These are phyloP conservation scores for Sweltsa coloradensis DNA, from an alignment of 1,140 invertebrate genomes.

Conservation along the genomic window DNA sequence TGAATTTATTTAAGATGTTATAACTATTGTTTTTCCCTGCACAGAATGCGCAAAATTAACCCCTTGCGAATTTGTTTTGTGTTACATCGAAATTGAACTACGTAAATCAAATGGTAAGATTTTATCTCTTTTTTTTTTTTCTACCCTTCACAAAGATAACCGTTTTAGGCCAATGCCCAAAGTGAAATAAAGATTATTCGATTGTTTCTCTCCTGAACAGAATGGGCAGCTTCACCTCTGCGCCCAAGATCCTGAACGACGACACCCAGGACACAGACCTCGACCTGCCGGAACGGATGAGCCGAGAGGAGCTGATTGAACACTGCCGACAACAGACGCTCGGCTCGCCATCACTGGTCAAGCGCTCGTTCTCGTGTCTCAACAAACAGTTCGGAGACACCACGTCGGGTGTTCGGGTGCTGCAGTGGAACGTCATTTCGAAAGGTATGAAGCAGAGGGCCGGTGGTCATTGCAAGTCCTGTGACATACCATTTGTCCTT, in stretches of 20 bases:
- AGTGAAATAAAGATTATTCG: too few relatives aligned
- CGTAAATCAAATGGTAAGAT: too few relatives aligned
- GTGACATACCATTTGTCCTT: too few relatives aligned
- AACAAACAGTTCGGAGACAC: constrained; percentile 7
- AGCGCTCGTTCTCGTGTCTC: constrained; percentile 27
- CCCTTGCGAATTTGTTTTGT: too few relatives aligned
- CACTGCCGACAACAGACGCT: constrained; percentile 35
- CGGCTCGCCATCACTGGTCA: constrained; percentile 30
- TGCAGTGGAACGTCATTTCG: constrained; percentile 33
- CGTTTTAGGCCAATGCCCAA: constrained; percentile 1
- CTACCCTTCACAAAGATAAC: not conserved
- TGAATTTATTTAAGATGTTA: too few relatives aligned
- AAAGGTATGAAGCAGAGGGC: constrained; percentile 29
- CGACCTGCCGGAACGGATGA: constrained; percentile 34
- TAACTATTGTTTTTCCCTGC: too few relatives aligned
- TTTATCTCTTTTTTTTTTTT: too few relatives aligned
- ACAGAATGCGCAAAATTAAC: too few relatives aligned
- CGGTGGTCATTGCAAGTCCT: too few relatives aligned
- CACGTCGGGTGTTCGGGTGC: constrained; percentile 28
- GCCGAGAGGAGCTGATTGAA: constrained; percentile 35
- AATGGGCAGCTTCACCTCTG: constrained; percentile 61
- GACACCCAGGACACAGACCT: constrained; percentile 49
- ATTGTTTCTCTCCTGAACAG: constrained; percentile 39
- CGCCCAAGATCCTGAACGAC: constrained; percentile 49
- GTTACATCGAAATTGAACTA: too few relatives aligned